Base-by-base conservation (phyloP, 2,888 invertebrate species). In the Ennomos erosarius region DNA sequence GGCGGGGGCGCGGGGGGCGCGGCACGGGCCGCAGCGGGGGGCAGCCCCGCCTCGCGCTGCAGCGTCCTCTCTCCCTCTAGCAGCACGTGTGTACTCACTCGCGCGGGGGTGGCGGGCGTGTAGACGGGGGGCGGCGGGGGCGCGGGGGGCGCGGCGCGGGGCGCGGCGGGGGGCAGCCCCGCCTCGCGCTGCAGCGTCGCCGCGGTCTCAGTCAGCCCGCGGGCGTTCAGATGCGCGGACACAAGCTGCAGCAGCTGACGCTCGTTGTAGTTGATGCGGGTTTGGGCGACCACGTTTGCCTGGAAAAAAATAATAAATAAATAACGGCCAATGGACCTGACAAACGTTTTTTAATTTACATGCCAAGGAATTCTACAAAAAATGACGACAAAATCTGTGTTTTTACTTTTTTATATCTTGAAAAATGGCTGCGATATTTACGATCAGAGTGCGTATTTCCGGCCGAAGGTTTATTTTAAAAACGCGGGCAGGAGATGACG, bases 201-300 rank as follows among this genome's bases (percentile, higher is more conserved):
- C 0, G 98, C 98, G 10, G 97, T 94, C 52, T 96, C 96, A 0
- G 79, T 60, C 49, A 96, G 93, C 0, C 97, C 98, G 73, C 97
- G 95, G 2, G 95, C 94, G 36, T 94, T 80, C 52, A 99, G 93
- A 90, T 99, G 98, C 56, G 97, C 96, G 76, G 97, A 95, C 46
- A 99, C 98, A 10, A 99, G 91, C 82, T 98, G 97, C 69, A 98
- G 94, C 37, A 99, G 91, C 84, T 99, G 99, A 44, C 96, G 95
- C 82, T 98, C 98, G 85, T 99, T 98, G 93, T 97, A 99, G 76
- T 96, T 96, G 61, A 99, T 99, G 65, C 97, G 95, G 0, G 99
- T 99, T 87, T 99, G 98, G 0, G 99, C 98, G 0, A 99, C 98
- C 44, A 99, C 97, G 86, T 98, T 98, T 0, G 98, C 97, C 95